Percentiles rank a stretch among this genome's conserved stretches.
Evolutionary conservation across 1,140 invertebrate species (phyloP).

Genomic region (Potamilus streckersoni): DNA sequence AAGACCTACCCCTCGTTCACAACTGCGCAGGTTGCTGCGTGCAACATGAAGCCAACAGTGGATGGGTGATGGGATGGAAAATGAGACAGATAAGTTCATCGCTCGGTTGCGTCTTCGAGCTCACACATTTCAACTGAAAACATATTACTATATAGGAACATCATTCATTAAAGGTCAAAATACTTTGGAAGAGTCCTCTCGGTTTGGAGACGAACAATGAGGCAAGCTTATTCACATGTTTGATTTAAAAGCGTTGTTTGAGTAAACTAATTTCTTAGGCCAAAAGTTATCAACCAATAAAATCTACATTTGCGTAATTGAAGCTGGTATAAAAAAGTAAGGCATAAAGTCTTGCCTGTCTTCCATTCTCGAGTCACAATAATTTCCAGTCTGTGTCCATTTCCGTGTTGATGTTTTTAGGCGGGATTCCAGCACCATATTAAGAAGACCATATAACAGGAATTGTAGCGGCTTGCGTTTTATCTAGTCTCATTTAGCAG

Average conservation of each 20-base stretch:
- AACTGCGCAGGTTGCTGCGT: slow-evolving; percentile 46
- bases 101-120: neutral
- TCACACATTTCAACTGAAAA: neutral
- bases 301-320: slow-evolving; percentile 1
- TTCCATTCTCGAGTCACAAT: slow-evolving; percentile 14
- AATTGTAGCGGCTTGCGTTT: no score
- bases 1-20: slow-evolving; percentile 46
- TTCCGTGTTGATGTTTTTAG: slow-evolving; percentile 17
- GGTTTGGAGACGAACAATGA: neutral
- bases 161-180: slow-evolving; percentile 1
- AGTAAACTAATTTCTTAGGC: slow-evolving; percentile 1
- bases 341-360: slow-evolving; percentile 21
- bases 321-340: slow-evolving; percentile 18
- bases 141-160: neutral
- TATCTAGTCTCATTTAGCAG: no score
- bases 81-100: neutral
- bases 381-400: slow-evolving; percentile 11
- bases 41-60: slow-evolving; percentile 36
- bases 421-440: slow-evolving; percentile 21
- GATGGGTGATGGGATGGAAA: slow-evolving; percentile 6
- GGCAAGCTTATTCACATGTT: neutral
- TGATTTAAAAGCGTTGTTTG: slow-evolving; percentile 14
- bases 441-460: no score
- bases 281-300: slow-evolving; percentile 1
- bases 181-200: neutral